Conservation (phyloP, 92 coral and sea anemone genomes). For the Epizoanthus illoricatus region DNA sequence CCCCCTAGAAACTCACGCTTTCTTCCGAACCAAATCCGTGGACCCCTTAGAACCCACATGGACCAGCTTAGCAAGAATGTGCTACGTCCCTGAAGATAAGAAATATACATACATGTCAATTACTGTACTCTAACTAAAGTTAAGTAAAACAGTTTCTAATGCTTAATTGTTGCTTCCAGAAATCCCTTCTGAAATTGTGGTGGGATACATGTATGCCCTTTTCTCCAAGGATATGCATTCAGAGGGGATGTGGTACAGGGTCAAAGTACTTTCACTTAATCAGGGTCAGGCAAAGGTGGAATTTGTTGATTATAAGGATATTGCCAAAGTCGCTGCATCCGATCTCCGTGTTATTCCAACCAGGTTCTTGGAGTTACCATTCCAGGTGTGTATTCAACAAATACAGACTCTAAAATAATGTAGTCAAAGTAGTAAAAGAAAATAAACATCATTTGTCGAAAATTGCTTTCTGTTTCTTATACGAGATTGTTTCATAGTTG, state of each 20-base stretch:
- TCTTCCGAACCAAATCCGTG: too few species aligned
- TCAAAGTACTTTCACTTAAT: conserved; percentile 60
- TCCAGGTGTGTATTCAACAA: conserved; percentile 64
- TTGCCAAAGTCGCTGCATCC: conserved; percentile 50
- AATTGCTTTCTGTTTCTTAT: too few species aligned
- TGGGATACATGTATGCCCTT: conserved; percentile 75
- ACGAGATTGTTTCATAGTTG: too few species aligned
- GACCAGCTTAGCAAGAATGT: too few species aligned
- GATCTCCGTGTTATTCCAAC: conserved; percentile 70
- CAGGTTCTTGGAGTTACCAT: conserved; percentile 82
- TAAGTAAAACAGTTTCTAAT: too few species aligned
- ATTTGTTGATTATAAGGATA: conserved; percentile 92
- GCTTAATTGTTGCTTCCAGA: conserved; percentile 31
- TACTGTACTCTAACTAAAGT: too few species aligned
- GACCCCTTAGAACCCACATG: too few species aligned
- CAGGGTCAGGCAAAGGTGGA: conserved; percentile 67
- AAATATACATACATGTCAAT: neutral
- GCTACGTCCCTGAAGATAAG: neutral
- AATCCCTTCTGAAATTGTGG: conserved; percentile 42
- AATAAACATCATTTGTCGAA: too few species aligned
- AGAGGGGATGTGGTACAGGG: conserved; percentile 87
- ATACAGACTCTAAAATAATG: neutral
- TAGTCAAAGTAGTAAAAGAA: too few species aligned
- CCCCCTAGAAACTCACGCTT: too few species aligned
- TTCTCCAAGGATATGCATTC: conserved; percentile 79